phyloP scores from a whole-genome alignment of 2,888 invertebrate genomes.

The Parelbella ahira region DNA sequence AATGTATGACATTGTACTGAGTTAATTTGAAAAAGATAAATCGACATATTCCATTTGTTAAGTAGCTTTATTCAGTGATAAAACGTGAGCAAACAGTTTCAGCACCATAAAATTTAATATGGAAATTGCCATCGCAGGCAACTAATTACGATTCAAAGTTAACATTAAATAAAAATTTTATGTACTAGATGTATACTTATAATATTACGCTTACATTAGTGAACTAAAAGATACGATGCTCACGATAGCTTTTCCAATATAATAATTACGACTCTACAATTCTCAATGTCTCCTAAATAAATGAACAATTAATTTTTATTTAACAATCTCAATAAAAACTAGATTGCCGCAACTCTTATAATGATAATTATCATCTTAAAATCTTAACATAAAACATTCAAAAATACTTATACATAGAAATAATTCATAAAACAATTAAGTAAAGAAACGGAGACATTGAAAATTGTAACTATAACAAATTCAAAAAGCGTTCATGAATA shows the following conservation, averaged over 20 bases:
- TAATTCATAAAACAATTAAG: no score
- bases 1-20: constrained; percentile 13
- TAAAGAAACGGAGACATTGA: constrained; percentile 20
- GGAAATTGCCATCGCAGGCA: constrained; percentile 22
- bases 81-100: constrained; percentile 17
- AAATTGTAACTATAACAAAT: constrained; percentile 15
- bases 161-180: no score
- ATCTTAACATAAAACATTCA: no score
- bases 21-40: constrained; percentile 6
- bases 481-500: constrained; percentile 18
- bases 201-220: constrained; percentile 13
- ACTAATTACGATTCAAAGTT: constrained; percentile 10
- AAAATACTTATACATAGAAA: no score
- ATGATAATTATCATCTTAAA: no score
- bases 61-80: no score
- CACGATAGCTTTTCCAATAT: constrained; percentile 24
- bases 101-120: constrained; percentile 14
- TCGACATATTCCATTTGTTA: no score
- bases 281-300: constrained; percentile 20
- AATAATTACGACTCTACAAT: constrained; percentile 11
- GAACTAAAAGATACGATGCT: constrained; percentile 17
- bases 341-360: no score
- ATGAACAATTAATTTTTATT: no score
- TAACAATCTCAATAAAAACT: no score
- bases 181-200: no score